A percentile compares a stretch with the other conserved stretches of the same genome.
Conservation (phyloP, 2,113 vertebrate genomes). For the Hydrochoerus hydrochaeris region DNA sequence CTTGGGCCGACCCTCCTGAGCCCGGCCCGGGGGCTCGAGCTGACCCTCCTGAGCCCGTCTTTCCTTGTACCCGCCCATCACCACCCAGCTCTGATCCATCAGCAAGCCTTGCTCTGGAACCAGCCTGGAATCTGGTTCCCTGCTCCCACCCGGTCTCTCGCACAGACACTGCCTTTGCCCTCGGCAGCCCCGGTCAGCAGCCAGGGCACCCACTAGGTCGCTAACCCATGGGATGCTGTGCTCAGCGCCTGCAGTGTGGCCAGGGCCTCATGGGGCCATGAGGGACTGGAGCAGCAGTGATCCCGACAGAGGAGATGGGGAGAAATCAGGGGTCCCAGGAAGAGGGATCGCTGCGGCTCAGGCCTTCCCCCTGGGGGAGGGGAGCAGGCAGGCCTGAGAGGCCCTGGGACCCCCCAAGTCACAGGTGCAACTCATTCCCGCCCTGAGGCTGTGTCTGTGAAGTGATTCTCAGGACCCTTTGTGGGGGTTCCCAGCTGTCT, state of each 20-base stretch:
- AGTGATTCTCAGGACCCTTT: neutral
- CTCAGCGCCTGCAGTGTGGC: neutral
- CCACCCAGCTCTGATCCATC: neutral
- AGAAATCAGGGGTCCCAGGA: neutral
- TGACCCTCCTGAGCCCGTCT: too few relatives aligned
- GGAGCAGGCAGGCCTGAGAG: neutral
- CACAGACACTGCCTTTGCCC: neutral
- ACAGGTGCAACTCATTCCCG: fast-evolving
- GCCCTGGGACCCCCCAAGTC: neutral
- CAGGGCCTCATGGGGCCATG: neutral
- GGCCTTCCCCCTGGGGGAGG: neutral
- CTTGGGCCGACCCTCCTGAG: too few relatives aligned
- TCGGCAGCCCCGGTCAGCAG: neutral
- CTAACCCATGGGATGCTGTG: neutral
- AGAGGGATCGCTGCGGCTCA: neutral
- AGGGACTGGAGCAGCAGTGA: fast-evolving
- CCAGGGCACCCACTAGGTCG: fast-evolving
- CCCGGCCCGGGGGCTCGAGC: neutral
- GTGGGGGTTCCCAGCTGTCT: neutral
- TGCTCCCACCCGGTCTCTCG: neutral
- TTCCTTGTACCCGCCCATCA: neutral
- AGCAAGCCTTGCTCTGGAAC: neutral
- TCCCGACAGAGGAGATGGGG: neutral
- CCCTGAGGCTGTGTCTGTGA: neutral
- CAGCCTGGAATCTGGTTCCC: fast-evolving